Base-by-base conservation (phyloP, 2,113 vertebrate genomes). In the Catharus fuscescens region DNA sequence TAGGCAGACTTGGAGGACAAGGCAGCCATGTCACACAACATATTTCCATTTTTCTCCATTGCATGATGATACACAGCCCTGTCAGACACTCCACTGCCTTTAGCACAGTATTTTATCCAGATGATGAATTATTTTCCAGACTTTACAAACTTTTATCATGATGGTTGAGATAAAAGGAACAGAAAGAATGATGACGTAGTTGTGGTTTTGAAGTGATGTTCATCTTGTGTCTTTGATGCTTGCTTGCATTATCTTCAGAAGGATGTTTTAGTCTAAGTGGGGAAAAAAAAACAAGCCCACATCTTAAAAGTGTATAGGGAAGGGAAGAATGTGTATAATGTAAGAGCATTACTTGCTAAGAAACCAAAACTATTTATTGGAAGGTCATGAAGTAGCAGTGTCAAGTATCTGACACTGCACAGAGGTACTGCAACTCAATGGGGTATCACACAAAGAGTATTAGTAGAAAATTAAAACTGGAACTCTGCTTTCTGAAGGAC, bases 181-280 rank as follows among this genome's bases (percentile, higher is more conserved):
- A 66, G 52, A 84, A 77, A 40, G 31, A 71, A 83, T 2, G 25
- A 77, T 80, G 70, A 83, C 5, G 9, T 53, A 42, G 61, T 72
- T 91, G 65, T 85, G 56, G 66, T 82, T 84, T 96, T 92, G 44
- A 54, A 62, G 59, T 61, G 74, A 80, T 71, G 67, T 28, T 86
- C 76, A 66, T 92, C 52, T 82, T 54, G 26, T 67, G 44, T 67
- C 85, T 81, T 82, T 86, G 72, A 48, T 76, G 44, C 31, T 93
- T 84, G 50, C n/a, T 84, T 76, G 40, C 32, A 24, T 52, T 88
- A 69, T 78, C 73, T 96, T 97, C 93, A 97, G 64, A 97, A 89
- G 45, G 80, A 8, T 66, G 89, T 93, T 95, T 15, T 77, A 54
- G 42, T 57, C 97, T 92, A 92, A 86, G 80, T 24, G 29, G 42